Base-by-base conservation (phyloP, 2,888 invertebrate species). In the Clunio marinus region DNA sequence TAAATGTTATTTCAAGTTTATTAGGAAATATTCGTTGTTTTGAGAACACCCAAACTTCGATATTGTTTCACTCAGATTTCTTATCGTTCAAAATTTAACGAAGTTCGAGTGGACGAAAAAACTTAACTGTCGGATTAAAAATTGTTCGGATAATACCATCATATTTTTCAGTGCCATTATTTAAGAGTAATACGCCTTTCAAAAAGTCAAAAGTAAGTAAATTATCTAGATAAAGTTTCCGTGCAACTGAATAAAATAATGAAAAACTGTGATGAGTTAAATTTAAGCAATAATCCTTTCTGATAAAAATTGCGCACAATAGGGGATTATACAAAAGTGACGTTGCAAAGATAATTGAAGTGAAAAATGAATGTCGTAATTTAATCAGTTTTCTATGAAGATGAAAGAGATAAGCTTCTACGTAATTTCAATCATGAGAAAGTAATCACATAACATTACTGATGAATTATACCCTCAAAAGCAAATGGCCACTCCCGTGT, bases 401-500 rank as follows among this genome's bases (percentile, higher is more conserved):
- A n/a, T n/a, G n/a, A n/a, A n/a, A n/a, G n/a, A n/a, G n/a, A n/a
- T n/a, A n/a, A n/a, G n/a, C n/a, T n/a, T n/a, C n/a, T n/a, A n/a
- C n/a, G n/a, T n/a, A n/a, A n/a, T n/a, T n/a, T n/a, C n/a, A n/a
- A n/a, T n/a, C n/a, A n/a, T n/a, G n/a, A n/a, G n/a, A n/a, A n/a
- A n/a, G n/a, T n/a, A n/a, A n/a, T n/a, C n/a, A n/a, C n/a, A n/a
- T n/a, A 57, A 55, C 66, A 24, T 35, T 15, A 66, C 24, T 27
- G 1, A 55, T 32, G 55, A 55, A 66, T 32, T n/a, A n/a, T 2
- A 20, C 66, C 66, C 45, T 45, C 25, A 22, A 28, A 55, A 55
- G 66, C 66, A 66, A 66, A 66, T 66, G 66, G 55, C 66, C 66
- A 66, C 66, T 66, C 66, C 66, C 66, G 66, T 55, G 25, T 28